Evolutionary conservation across 2,888 invertebrate genomes (phyloP), one percentile per base, ranked within the genome.

Genomic region (Scaptomyza parva): DNA sequence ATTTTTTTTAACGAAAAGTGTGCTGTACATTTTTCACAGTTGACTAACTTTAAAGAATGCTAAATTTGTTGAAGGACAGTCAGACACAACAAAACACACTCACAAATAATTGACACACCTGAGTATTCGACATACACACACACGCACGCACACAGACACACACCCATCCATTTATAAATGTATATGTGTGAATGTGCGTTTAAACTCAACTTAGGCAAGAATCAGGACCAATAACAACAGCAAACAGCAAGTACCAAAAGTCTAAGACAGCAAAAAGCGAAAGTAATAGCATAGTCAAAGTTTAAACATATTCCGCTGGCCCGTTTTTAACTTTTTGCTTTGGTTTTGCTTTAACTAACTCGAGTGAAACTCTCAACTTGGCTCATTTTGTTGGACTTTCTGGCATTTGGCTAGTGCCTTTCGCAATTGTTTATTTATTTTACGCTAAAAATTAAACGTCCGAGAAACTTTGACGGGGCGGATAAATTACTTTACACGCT

Each of bases 401-500:
- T 59, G 59, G 73, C 54, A 48, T 60, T 65, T 59, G 30, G 30
- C 43, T 59, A 20, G 47, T 43, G 60, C 51, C 45, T 59, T 70
- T 54, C 54, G 47, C 73, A 33, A 81, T 87, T 81, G 85, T 81
- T 81, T 85, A 85, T 78, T 81, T 87, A 73, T 76, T 85, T 85
- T 78, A 51, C 76, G 76, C 82, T 81, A 69, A 76, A 85, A 82
- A 76, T 87, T 82, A 85, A 82, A 78, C 59, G 53, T 54, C 70
- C 66, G 69, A 60, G 55, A 63, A 78, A 70, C 50, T 67, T 80
- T 71, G 48, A 62, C 28, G 66, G 74, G 57, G 17, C 45, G 59
- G 55, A 39, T 70, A 76, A 83, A 84, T 88, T 83, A 77, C 76
- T 84, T 87, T 84, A 88, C 88, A 84, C 86, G 84, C 88, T 70